Evolutionary conservation across 2,888 invertebrate genomes (phyloP).

Genomic region (Pristionchus exspectatus): DNA sequence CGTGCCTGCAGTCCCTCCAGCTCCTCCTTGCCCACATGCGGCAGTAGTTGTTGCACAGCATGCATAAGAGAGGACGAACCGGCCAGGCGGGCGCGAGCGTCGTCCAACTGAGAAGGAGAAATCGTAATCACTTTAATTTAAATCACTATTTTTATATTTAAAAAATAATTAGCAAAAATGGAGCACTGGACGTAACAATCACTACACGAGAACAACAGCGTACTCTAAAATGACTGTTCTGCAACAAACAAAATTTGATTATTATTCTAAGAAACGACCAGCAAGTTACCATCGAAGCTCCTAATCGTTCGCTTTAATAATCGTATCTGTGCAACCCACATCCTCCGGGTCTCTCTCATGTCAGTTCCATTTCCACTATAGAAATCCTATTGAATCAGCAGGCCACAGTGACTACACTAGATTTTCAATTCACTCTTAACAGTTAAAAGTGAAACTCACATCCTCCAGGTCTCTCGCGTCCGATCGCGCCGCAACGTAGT

Average conservation of each 20-base stretch:
- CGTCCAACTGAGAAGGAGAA: slow-evolving; percentile 83
- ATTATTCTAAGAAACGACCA: too few relatives aligned
- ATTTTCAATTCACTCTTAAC: too few relatives aligned
- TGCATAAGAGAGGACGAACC: slow-evolving; percentile 87
- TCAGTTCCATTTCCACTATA: too few relatives aligned
- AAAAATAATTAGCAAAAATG: too few relatives aligned
- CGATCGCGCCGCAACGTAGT: slow-evolving; percentile 87
- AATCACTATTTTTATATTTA: background rate
- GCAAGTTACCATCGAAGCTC: too few relatives aligned
- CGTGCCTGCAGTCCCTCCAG: slow-evolving; percentile 43
- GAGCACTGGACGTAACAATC: too few relatives aligned
- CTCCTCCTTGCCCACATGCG: slow-evolving; percentile 58
- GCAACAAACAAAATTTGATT: background rate
- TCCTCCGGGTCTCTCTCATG: slow-evolving; percentile 85
- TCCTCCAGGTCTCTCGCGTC: slow-evolving; percentile 86
- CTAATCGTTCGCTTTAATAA: too few relatives aligned
- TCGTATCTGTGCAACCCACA: slow-evolving; percentile 79
- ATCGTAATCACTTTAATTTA: background rate
- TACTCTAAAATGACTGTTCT: background rate
- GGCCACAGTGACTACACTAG: too few relatives aligned
- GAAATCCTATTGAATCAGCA: too few relatives aligned
- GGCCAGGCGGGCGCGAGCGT: slow-evolving; percentile 88
- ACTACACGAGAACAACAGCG: too few relatives aligned
- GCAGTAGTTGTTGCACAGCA: slow-evolving; percentile 64
- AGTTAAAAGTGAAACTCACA: slow-evolving; percentile 79